phyloP scores from a whole-genome alignment of 1,140 invertebrate species.

The Anthonomus grandis region DNA sequence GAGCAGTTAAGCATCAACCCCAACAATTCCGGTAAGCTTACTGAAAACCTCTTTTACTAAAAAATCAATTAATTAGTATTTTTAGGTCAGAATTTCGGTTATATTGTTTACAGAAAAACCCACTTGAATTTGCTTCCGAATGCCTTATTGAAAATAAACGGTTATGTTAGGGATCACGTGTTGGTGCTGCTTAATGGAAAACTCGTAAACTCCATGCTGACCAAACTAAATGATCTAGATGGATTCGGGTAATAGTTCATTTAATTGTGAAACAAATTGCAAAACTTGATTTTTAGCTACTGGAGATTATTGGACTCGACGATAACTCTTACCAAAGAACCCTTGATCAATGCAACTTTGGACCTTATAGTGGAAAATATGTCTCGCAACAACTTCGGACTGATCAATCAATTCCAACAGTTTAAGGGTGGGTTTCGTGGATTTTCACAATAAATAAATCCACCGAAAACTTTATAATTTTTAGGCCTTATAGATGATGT shows the following conservation, averaged over 20 bases:
- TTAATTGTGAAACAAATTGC: too few relatives aligned
- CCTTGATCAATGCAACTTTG: slow-evolving; percentile 42
- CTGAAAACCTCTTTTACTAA: not conserved
- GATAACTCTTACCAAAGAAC: slow-evolving; percentile 27
- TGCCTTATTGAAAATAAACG: slow-evolving; percentile 47
- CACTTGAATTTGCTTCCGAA: slow-evolving; percentile 31
- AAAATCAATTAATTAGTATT: slow-evolving; percentile 14
- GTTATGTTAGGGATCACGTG: slow-evolving; percentile 54
- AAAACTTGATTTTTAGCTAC: slow-evolving; percentile 46
- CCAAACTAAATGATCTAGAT: slow-evolving; percentile 38
- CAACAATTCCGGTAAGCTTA: slow-evolving; percentile 36
- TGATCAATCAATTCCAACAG: slow-evolving; percentile 48
- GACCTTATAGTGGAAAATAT: slow-evolving; percentile 61
- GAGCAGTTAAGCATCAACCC: slow-evolving; percentile 56
- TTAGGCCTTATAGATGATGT: slow-evolving; percentile 49
- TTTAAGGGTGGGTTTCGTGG: slow-evolving; percentile 48
- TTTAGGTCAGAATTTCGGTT: slow-evolving; percentile 59
- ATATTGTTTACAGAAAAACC: slow-evolving; percentile 52
- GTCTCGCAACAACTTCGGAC: slow-evolving; percentile 57
- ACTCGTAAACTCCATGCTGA: slow-evolving; percentile 43
- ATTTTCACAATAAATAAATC: not conserved
- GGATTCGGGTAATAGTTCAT: slow-evolving; percentile 33
- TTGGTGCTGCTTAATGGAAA: slow-evolving; percentile 51
- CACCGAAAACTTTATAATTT: not conserved
- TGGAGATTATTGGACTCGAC: slow-evolving; percentile 47